These are phyloP conservation scores for Crioceris asparagi DNA, from an alignment of 2,888 invertebrate species.

Conservation along the genomic window DNA sequence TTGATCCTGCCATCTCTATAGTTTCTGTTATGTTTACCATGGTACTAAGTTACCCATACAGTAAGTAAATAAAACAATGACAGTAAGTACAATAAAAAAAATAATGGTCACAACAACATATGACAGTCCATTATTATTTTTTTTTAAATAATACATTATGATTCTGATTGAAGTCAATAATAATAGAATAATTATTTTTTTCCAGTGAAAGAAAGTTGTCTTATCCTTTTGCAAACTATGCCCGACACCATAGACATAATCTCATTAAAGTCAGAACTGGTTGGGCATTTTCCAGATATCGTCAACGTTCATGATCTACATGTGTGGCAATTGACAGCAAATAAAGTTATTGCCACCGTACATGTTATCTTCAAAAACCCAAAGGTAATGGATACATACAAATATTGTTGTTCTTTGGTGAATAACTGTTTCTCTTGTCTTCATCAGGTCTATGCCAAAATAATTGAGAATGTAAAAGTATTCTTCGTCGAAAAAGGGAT, in stretches of 20 bases:
- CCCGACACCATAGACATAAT: slow-evolving; percentile 78
- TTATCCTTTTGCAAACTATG: slow-evolving; percentile 85
- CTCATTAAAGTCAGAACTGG: slow-evolving; percentile 52
- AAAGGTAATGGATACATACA: slow-evolving; percentile 33
- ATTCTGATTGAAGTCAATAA: neutral
- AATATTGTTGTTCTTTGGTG: neutral
- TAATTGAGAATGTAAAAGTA: slow-evolving; percentile 52
- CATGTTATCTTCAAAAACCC: slow-evolving; percentile 67
- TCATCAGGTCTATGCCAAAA: slow-evolving; percentile 43
- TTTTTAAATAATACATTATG: neutral
- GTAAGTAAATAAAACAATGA: too few relatives aligned
- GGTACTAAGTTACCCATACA: slow-evolving; percentile 68
- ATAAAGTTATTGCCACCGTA: slow-evolving; percentile 71
- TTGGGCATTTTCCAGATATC: slow-evolving; percentile 57
- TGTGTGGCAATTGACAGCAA: slow-evolving; percentile 76
- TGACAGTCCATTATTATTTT: neutral
- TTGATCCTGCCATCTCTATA: slow-evolving; percentile 67
- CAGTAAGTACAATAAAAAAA: neutral
- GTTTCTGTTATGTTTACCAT: slow-evolving; percentile 61
- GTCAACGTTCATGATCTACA: slow-evolving; percentile 78
- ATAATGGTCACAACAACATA: too few relatives aligned
- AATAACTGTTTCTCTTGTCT: neutral
- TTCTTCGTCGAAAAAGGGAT: slow-evolving; percentile 76
- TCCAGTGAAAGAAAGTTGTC: slow-evolving; percentile 76
- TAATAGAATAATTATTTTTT: neutral